phyloP scores from a whole-genome alignment of 1,140 invertebrate genomes.

The Alviniconcha marisindica region DNA sequence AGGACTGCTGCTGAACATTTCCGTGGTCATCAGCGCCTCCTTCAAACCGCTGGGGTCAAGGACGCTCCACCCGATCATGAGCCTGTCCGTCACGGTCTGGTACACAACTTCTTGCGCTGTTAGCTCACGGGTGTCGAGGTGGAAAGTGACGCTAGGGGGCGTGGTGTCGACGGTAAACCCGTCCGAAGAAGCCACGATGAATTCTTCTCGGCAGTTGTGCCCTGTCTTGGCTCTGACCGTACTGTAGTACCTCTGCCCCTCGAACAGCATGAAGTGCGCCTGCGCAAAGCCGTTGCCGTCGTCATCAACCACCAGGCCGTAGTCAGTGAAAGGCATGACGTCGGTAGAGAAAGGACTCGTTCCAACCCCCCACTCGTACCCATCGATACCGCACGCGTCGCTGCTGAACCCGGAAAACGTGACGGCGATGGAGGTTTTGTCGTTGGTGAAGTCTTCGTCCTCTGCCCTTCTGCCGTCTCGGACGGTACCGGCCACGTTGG shows the following conservation, averaged over 20 bases:
- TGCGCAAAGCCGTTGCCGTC: slow-evolving; percentile 49
- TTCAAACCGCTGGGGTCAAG: not conserved
- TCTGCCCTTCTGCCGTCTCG: slow-evolving; percentile 47
- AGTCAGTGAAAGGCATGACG: slow-evolving; percentile 46
- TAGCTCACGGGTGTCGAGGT: not conserved
- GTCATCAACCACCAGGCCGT: slow-evolving; percentile 49
- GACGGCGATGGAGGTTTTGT: slow-evolving; percentile 50
- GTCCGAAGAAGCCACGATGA: slow-evolving; percentile 55
- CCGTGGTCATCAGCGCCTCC: not conserved
- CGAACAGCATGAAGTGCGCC: slow-evolving; percentile 44
- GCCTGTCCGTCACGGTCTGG: not conserved
- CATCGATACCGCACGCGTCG: slow-evolving; percentile 52
- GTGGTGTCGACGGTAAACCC: slow-evolving; percentile 50
- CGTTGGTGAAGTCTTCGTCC: slow-evolving; percentile 49
- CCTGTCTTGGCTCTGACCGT: slow-evolving; percentile 54
- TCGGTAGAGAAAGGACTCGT: slow-evolving; percentile 49
- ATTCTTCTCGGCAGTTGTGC: slow-evolving; percentile 49
- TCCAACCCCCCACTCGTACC: slow-evolving; percentile 59
- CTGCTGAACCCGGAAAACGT: slow-evolving; percentile 57
- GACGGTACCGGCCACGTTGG: slow-evolving; percentile 50
- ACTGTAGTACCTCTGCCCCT: slow-evolving; percentile 49
- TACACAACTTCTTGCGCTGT: slow-evolving; percentile 4
- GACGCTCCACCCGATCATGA: not conserved
- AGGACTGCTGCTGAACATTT: not conserved
- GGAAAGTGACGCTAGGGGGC: slow-evolving; percentile 40